Evolutionary conservation across 1,140 invertebrate genomes (phyloP), one percentile per base, ranked within the genome.

Genomic region (Rhyzopertha dominica): DNA sequence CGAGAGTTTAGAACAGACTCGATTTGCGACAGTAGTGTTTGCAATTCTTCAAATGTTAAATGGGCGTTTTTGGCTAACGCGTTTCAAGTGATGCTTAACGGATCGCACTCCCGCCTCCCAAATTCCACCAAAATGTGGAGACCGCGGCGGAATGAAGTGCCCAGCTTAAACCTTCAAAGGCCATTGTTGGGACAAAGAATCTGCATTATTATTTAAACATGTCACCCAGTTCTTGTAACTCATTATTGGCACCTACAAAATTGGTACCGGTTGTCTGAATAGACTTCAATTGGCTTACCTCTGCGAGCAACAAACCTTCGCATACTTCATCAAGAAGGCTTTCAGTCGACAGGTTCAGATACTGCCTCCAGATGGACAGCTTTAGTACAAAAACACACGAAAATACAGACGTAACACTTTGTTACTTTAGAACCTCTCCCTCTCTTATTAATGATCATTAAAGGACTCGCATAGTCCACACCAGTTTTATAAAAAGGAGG

Each of bases 311-410:
- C 48, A 39, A 69, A 69, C 18, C 62, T 26, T 14, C 35, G 17
- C 12, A 69, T 56, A 16, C 52, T n/a, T n/a, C 44, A 26, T 48
- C 30, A 1, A 65, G 5, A 42, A 65, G 62, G 10, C 42, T 42
- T 18, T 42, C 36, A 4, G 36, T 44, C 10, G 40, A 43, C 12
- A 55, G 22, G 22, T 54, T n/a, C 53, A 13, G 44, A 22, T 12
- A 51, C 49, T 5, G 62, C 29, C 34, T 71, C 68, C 28, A 70
- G 37, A 48, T 68, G 61, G 5, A 66, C 47, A 16, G 58, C 59
- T 29, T 59, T 59, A 10, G 41, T 54, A 14, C 32, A 20, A 31
- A 65, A 43, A 46, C 56, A 65, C 20, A 62, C 29, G 45, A 61
- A 63, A 30, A 65, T 5, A 47, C 19, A 51, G 17, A 51, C 58